Base-by-base conservation (phyloP, 2,113 vertebrate species). In the Edolisoma coerulescens region DNA sequence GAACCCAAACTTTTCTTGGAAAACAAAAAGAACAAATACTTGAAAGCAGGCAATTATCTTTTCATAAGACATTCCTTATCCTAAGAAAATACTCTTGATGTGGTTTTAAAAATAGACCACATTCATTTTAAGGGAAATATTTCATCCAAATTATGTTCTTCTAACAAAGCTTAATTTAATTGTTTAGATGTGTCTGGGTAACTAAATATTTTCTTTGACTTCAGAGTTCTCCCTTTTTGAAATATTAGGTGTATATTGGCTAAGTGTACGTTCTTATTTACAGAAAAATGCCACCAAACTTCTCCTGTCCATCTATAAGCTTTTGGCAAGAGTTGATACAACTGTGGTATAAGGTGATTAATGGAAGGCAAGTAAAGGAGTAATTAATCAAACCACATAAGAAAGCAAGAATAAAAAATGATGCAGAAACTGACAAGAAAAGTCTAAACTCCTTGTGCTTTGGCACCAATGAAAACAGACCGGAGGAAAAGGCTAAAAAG, bases 311-410 rank as follows among this genome's bases (percentile, higher is more conserved):
- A 93, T 96, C 90, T 94, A 57, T 77, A 95, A 89, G 70, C 27
- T 93, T 96, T 97, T 95, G 87, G 93, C 90, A 96, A 97, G 74
- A 94, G 54, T 83, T 96, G 93, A 96, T 97, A 93, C 57, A 97
- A 96, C 69, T 85, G 75, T 90, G 86, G 88, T 81, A 74, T 73
- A 96, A 96, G 77, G 91, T 97, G 94, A 98, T 98, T 98, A 98
- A 97, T 97, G 95, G 65, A 96, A 97, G 92, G 87, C 87, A 98
- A 97, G 97, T 97, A 97, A 96, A 94, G 81, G 76, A 93, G 52
- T 96, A 97, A 98, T 98, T 97, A 97, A 97, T 98, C 97, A 98
- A 96, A 84, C 77, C 68, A 76, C 60, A 83, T 68, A 95, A 96
- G 93, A 97, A 97, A 97, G 52, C 44, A 54, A 95, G 94, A 95